Base-by-base conservation (phyloP, 2,797 vertebrate species). In the Nyctibius grandis region DNA sequence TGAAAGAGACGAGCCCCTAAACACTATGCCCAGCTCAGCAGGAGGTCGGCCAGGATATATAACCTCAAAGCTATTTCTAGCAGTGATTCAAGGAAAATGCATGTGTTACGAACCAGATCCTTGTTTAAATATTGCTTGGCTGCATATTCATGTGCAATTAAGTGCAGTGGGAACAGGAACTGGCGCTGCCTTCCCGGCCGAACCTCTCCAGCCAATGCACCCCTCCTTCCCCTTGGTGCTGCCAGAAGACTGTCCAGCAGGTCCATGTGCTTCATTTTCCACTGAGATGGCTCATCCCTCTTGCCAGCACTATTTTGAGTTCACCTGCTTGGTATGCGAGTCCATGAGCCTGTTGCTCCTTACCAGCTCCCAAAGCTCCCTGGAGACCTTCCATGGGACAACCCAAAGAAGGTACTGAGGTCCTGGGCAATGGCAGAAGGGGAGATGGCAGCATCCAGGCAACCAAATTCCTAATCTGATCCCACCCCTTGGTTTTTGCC, bases 81-180 rank as follows among this genome's bases (percentile, higher is more conserved):
- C 65, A 73, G 56, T 14, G 77, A 94, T 65, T 94, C 80, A 82
- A 88, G 34, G 80, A 91, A 81, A 65, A 95, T 33, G 73, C n/a
- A 18, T 2, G 1, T 69, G 65, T 76, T 74, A 44, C 0, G 2
- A 38, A 45, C 50, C 3, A 19, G 40, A 91, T 31, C 44, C 67
- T 91, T 8, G 0, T 93, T 96, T 93, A 88, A 94, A 91, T 69
- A 77, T 76, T 85, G 42, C 85, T 91, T 91, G 91, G 91, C 88
- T 75, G 57, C 38, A 65, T 80, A 65, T 48, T 59, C 34, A 48
- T 1, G 23, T 85, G 70, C 67, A 79, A 85, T 91, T 94, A 90
- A 95, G 44, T 63, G 92, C 63, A 91, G 88, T 47, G 38, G 70
- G 65, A 80, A 59, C 0, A 0, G 70, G 85, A 93, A 34, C 56